A percentile compares a stretch with the other conserved stretches of the same genome.
Conservation (phyloP, 2,113 vertebrate species). For the Cephalopholis sonnerati region DNA sequence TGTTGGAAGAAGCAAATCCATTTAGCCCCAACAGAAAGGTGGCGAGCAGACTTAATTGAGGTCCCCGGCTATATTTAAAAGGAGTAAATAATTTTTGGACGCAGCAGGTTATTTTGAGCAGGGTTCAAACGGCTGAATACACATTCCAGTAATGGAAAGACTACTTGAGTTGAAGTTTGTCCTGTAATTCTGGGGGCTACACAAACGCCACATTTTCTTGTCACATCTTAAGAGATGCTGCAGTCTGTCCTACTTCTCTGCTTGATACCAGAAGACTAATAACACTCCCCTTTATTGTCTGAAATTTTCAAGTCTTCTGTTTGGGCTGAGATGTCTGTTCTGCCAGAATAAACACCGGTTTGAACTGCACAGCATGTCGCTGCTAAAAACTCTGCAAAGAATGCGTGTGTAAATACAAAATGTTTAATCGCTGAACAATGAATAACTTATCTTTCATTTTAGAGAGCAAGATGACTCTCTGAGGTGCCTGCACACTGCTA, state of each 20-base stretch:
- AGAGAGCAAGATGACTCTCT: constrained; percentile 7
- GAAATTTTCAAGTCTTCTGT: constrained; percentile 33
- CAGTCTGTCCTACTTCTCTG: constrained; percentile 26
- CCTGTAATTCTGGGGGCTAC: constrained; percentile 31
- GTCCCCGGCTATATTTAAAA: constrained; percentile 75
- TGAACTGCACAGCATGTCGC: constrained; percentile 33
- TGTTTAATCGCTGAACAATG: constrained; percentile 41
- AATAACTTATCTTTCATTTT: constrained; percentile 35
- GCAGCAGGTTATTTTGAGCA: constrained; percentile 65
- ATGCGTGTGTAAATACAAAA: constrained; percentile 32
- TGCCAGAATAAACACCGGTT: constrained; percentile 54
- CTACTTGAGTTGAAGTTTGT: constrained; percentile 45
- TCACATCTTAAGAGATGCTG: constrained; percentile 43
- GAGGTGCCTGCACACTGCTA: constrained; percentile 5
- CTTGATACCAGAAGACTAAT: constrained; percentile 47
- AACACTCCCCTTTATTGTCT: constrained; percentile 37
- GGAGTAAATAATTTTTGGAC: constrained; percentile 76
- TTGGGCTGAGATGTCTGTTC: constrained; percentile 43
- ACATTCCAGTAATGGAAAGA: constrained; percentile 60
- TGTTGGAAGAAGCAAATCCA: constrained; percentile 73
- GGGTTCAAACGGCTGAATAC: constrained; percentile 60
- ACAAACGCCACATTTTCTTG: constrained; percentile 28
- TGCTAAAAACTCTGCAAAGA: constrained; percentile 32
- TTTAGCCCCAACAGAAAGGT: constrained; percentile 79
- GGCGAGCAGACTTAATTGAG: constrained; percentile 76